Percentiles rank a stretch among this genome's conserved stretches.
phyloP scores from a whole-genome alignment of 2,888 invertebrate genomes.

The Isotomurus palustris region DNA sequence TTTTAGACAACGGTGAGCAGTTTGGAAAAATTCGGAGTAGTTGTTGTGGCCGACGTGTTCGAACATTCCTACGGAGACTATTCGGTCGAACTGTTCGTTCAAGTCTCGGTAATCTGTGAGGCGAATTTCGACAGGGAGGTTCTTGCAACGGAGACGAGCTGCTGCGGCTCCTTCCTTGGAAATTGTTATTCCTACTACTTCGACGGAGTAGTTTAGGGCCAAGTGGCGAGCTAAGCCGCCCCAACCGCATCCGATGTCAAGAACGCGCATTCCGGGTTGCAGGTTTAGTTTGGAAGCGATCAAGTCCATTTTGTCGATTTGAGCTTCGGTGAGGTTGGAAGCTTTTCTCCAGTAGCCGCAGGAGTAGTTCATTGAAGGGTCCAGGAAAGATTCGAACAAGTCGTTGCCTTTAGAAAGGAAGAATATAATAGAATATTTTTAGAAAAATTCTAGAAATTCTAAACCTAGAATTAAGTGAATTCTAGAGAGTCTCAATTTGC shows the following conservation, averaged over 20 bases:
- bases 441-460: background rate
- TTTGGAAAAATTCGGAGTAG: constrained; percentile 17
- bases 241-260: constrained; percentile 43
- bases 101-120: constrained; percentile 36
- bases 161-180: constrained; percentile 11
- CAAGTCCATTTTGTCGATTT: constrained; percentile 39
- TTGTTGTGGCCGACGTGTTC: constrained; percentile 42
- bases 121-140: constrained; percentile 29
- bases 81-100: constrained; percentile 37
- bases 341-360: constrained; percentile 43
- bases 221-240: constrained; percentile 36
- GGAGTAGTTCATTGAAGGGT: constrained; percentile 34
- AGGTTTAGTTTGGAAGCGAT: constrained; percentile 37
- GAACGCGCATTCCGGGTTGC: constrained; percentile 40
- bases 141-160: constrained; percentile 14
- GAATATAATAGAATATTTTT: background rate
- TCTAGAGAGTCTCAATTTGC: background rate
- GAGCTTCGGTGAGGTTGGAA: constrained; percentile 35
- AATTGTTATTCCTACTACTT: constrained; percentile 38
- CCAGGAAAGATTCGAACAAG: constrained; percentile 35
- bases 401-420: constrained; percentile 29
- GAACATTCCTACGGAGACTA: constrained; percentile 42
- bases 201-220: constrained; percentile 36
- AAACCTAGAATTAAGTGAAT: background rate
- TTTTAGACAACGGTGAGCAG: background rate